A percentile compares a stretch with the other conserved stretches of the same genome.
phyloP scores from a whole-genome alignment of 2,888 invertebrate genomes.

The Tiliacea aurago region DNA sequence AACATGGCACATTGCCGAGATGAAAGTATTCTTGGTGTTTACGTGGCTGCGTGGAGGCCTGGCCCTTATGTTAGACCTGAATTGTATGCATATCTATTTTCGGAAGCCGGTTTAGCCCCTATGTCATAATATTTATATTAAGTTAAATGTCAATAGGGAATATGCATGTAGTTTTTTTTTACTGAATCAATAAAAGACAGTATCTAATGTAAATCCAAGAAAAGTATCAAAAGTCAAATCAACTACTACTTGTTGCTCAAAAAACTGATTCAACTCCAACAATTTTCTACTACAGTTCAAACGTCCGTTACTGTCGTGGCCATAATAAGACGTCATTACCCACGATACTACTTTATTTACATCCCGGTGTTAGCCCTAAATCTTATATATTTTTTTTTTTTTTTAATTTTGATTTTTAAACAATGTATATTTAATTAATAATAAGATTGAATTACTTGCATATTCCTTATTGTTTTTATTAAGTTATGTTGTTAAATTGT shows the following conservation, averaged over 20 bases:
- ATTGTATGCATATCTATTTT: slow-evolving; percentile 82
- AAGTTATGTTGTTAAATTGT: too few species aligned
- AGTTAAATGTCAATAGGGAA: background rate
- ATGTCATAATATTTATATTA: slow-evolving; percentile 57
- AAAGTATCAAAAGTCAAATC: too few species aligned
- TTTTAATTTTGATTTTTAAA: too few species aligned
- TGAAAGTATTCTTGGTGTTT: slow-evolving; percentile 82
- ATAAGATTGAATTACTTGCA: too few species aligned
- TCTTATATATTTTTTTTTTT: too few species aligned
- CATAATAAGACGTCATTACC: background rate
- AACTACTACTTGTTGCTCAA: too few species aligned
- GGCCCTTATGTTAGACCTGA: slow-evolving; percentile 78
- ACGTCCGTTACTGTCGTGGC: background rate
- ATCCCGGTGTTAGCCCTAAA: too few species aligned
- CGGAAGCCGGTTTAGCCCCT: slow-evolving; percentile 79
- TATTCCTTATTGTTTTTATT: background rate
- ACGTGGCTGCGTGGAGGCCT: slow-evolving; percentile 84
- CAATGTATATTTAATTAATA: too few species aligned
- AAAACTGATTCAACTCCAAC: too few species aligned
- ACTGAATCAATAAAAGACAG: background rate
- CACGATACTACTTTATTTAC: background rate
- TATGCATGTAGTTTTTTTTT: background rate
- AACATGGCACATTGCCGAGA: slow-evolving; percentile 87
- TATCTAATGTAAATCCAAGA: too few species aligned
- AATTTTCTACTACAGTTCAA: background rate